Evolutionary conservation across 2,888 invertebrate species (phyloP), one percentile per base, ranked within the genome.

Genomic region (Octonoba sinensis): DNA sequence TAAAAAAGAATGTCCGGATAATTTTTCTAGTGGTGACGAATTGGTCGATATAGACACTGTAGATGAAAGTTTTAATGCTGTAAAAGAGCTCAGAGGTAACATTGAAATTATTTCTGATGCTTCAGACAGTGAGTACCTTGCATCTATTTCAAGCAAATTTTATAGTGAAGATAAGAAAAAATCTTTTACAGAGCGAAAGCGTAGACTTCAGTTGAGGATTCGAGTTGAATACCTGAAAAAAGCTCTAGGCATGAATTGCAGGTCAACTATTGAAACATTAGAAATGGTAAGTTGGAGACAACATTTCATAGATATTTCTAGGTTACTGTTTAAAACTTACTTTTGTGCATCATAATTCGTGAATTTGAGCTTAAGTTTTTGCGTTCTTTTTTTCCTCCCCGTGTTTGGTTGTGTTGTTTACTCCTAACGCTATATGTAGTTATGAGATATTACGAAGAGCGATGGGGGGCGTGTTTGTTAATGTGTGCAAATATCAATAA

Each of bases 21-120:
- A 36, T 36, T 8, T 36, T 36, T 36, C 36, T 36, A 8, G 8
- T 36, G 36, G 11, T 2, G 36, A 36, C 11, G 36, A 36, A 6
- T 36, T 8, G 15, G 46, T 78, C 44, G 78, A 79, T 44, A 56
- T 79, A 12, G 57, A 67, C 3, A 56, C 67, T 6, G 62, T 73
- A 8, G 79, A 79, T 56, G 24, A 62, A 15, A 18, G 12, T 8
- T 81, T 66, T 49, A 47, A 73, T 36, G 59, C 66, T 27, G 24
- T 16, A 18, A 46, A 15, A 56, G 11, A 62, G n/a, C 46, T n/a
- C 2, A 36, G 59, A 46, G 16, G 6, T 62, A 12, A 60, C 4
- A 16, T 11, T 20, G 46, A 66, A 20, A 51, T 59, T 57, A 64
- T 56, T 13, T 54, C 76, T 11, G 76, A 76, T 24, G 13, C 47